These are phyloP conservation scores for Cichladusa arquata DNA, from an alignment of 2,113 vertebrate species.

Conservation along the genomic window DNA sequence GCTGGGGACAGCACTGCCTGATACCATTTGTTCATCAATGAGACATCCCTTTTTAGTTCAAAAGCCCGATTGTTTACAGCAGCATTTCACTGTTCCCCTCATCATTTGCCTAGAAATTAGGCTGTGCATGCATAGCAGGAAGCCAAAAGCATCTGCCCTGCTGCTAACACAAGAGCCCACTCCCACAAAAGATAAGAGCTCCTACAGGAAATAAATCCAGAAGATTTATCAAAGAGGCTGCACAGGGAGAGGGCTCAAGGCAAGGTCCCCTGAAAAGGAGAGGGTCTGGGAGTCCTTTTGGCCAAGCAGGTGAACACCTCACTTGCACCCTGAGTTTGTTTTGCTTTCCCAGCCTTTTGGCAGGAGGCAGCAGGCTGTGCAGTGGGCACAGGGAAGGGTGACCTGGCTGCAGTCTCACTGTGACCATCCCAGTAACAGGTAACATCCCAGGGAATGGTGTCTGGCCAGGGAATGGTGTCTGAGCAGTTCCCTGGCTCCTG, in stretches of 20 bases:
- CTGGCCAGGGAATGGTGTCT: not conserved
- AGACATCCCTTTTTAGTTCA: not conserved
- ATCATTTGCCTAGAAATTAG: slow-evolving; percentile 4
- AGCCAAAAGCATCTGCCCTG: slow-evolving; percentile 5
- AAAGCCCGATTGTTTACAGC: not conserved
- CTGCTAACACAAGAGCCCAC: not conserved
- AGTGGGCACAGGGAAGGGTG: not conserved
- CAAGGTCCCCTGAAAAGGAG: not conserved
- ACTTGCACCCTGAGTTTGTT: not conserved
- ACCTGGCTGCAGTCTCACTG: not conserved
- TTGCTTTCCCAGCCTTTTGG: not conserved
- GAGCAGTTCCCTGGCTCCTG: not conserved
- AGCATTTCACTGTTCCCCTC: not conserved
- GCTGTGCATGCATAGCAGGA: not conserved
- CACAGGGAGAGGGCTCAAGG: not conserved
- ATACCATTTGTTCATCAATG: not conserved
- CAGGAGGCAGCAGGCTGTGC: not conserved
- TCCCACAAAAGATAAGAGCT: not conserved
- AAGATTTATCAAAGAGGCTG: not conserved
- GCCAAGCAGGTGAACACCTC: not conserved
- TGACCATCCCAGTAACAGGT: not conserved
- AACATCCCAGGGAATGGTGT: not conserved
- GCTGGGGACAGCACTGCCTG: not conserved
- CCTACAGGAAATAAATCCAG: not conserved
- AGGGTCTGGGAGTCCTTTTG: not conserved